phyloP scores from a whole-genome alignment of 2,888 invertebrate species.

The Leptarthrus brevirostris region DNA sequence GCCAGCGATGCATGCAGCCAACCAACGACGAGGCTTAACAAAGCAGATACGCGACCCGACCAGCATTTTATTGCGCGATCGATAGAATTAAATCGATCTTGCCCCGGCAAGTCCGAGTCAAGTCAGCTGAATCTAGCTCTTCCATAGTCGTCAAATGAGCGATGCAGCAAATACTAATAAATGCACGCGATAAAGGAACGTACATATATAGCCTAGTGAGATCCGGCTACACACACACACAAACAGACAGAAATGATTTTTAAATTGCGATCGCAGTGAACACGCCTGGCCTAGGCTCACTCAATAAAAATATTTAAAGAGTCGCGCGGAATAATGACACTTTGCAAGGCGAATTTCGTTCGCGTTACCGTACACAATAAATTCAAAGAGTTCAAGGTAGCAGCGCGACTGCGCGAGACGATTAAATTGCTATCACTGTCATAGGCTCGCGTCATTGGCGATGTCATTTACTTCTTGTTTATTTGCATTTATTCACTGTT shows the following conservation, averaged over 20 bases:
- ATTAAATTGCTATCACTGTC: constrained; percentile 35
- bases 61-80: constrained; percentile 12
- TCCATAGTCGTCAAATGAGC: background rate
- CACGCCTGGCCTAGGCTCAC: background rate
- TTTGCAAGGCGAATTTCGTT: constrained; percentile 29
- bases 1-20: constrained; percentile 17
- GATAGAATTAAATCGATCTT: constrained; percentile 42
- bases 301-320: background rate
- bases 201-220: no score
- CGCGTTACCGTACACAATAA: constrained; percentile 19
- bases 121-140: constrained; percentile 4
- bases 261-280: background rate
- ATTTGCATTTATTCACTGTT: constrained; percentile 6
- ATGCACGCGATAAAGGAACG: no score
- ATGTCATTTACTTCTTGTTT: constrained; percentile 16
- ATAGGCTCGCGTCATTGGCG: constrained; percentile 15
- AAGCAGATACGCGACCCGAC: background rate
- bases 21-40: constrained; percentile 2
- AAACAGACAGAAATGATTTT: background rate
- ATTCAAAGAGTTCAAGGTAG: constrained; percentile 41
- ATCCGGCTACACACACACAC: background rate
- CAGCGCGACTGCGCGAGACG: constrained; percentile 31
- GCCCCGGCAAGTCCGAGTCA: no score
- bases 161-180: background rate
- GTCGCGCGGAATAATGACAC: constrained; percentile 34